Evolutionary conservation across 2,888 invertebrate species (phyloP).

Genomic region (Zhuqinia jingwanae): DNA sequence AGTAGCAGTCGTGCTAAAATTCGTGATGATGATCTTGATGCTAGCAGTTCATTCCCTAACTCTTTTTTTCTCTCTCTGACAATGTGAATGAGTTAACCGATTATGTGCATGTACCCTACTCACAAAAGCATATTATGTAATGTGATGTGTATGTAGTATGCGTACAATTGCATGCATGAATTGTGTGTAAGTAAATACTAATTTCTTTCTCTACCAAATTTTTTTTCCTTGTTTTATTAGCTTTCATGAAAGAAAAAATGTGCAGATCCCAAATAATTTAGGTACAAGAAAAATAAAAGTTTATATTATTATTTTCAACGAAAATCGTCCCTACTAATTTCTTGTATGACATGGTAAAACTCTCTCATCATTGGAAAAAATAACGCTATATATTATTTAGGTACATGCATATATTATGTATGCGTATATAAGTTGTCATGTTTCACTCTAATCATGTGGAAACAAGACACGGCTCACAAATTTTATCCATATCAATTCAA

Average conservation of each 20-base stretch:
- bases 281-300: not conserved
- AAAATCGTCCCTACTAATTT: too few species aligned
- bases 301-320: not conserved
- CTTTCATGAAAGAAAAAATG: not conserved
- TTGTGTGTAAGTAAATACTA: constrained; percentile 12
- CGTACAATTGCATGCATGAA: constrained; percentile 30
- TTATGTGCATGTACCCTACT: not conserved
- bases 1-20: constrained; percentile 19
- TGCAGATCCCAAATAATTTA: not conserved
- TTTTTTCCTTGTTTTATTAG: not conserved
- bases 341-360: not conserved
- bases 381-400: too few species aligned
- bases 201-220: constrained; percentile 19
- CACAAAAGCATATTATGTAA: not conserved
- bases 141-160: not conserved
- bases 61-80: not conserved
- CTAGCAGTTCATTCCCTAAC: too few species aligned
- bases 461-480: constrained; percentile 70
- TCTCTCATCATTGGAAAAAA: not conserved
- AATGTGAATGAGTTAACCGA: not conserved
- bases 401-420: too few species aligned
- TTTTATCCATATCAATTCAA: constrained; percentile 67
- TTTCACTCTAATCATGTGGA: constrained; percentile 69
- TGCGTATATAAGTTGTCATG: constrained; percentile 64
- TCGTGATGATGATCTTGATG: too few species aligned